These are phyloP conservation scores for Darevskia nairensis DNA, from an alignment of 2,797 vertebrate species.

Conservation along the genomic window DNA sequence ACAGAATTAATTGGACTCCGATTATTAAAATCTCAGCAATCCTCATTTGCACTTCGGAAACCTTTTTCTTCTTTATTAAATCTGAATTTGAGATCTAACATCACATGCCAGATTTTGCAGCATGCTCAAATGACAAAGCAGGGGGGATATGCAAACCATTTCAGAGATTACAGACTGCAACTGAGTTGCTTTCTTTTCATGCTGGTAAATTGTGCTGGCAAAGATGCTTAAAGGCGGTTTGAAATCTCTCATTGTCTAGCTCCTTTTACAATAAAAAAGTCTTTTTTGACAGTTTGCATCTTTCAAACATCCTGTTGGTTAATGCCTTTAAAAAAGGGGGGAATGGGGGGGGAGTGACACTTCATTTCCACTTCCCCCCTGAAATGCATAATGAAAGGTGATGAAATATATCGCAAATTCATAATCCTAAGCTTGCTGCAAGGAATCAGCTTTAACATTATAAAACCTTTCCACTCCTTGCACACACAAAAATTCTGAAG, in stretches of 20 bases:
- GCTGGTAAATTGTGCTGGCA: not conserved
- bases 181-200: not conserved
- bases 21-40: conserved; percentile 23
- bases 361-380: conserved; percentile 39
- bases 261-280: conserved; percentile 38
- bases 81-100: conserved; percentile 40
- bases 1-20: conserved; percentile 35
- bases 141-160: not conserved
- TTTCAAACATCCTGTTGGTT: conserved; percentile 35
- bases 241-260: conserved; percentile 21
- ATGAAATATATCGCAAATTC: conserved; percentile 56
- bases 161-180: not conserved
- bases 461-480: conserved; percentile 56
- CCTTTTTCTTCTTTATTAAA: conserved; percentile 46
- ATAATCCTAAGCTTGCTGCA: conserved; percentile 51
- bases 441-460: conserved; percentile 55
- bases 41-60: conserved; percentile 5
- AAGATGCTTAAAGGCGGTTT: conserved; percentile 7
- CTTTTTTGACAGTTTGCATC: not conserved
- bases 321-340: not conserved
- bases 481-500: conserved; percentile 32
- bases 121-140: not conserved
- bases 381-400: conserved; percentile 20
- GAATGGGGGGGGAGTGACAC: conserved; percentile 24
- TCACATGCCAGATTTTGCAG: not conserved